Conservation (phyloP, 2,888 invertebrate genomes). For the Uloborus plumipes region DNA sequence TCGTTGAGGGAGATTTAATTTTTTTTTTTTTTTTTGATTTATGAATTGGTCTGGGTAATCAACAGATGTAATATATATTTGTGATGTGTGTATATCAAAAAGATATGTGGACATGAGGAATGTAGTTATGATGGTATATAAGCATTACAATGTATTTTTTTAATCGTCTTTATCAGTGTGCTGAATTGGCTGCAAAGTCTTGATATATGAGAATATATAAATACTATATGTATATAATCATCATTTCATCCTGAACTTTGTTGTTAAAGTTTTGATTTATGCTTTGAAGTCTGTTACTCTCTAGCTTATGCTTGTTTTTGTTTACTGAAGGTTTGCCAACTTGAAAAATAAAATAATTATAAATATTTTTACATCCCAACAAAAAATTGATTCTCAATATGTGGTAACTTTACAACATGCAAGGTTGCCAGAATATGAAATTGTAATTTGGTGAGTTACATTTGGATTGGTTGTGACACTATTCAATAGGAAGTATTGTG, state of each 20-base stretch:
- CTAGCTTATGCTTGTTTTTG: constrained; percentile 49
- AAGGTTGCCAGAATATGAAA: no score
- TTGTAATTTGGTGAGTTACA: no score
- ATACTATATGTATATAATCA: constrained; percentile 31
- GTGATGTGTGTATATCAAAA: constrained; percentile 31
- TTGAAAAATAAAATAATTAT: neutral
- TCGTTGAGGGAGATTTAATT: constrained; percentile 43
- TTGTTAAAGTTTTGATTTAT: constrained; percentile 52
- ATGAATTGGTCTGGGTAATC: constrained; percentile 27
- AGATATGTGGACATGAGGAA: constrained; percentile 10
- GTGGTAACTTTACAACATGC: no score
- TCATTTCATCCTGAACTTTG: constrained; percentile 52
- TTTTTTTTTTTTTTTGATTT: constrained; percentile 36
- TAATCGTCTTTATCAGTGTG: constrained; percentile 55
- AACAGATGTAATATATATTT: constrained; percentile 43
- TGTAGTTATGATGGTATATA: constrained; percentile 47
- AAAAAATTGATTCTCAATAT: no score
- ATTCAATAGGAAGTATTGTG: no score
- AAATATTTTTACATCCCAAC: no score
- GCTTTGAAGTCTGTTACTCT: constrained; percentile 50
- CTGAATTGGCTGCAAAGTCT: constrained; percentile 54
- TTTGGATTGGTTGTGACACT: no score
- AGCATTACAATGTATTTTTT: constrained; percentile 61
- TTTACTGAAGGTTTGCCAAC: constrained; percentile 35
- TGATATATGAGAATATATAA: constrained; percentile 46